Evolutionary conservation across 2,113 vertebrate genomes (phyloP).

Genomic region (Pelmatolapia mariae): DNA sequence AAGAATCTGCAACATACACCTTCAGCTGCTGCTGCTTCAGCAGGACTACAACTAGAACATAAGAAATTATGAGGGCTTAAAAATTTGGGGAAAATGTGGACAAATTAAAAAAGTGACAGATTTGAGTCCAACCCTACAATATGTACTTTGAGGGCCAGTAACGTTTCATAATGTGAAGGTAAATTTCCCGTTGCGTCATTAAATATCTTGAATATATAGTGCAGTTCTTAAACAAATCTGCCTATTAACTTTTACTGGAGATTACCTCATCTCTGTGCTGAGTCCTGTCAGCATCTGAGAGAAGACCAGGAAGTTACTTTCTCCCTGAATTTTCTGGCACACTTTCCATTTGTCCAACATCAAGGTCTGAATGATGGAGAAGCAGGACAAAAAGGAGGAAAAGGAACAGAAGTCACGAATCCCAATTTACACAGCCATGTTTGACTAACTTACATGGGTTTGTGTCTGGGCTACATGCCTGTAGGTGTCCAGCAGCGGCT

Average conservation of each 20-base stretch:
- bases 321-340: slow-evolving; percentile 71
- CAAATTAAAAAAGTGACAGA: background rate
- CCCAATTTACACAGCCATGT: background rate
- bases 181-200: background rate
- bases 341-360: slow-evolving; percentile 84
- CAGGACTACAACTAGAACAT: background rate
- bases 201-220: background rate
- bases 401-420: background rate
- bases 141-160: background rate
- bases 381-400: background rate
- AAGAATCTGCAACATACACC: background rate
- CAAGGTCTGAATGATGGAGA: slow-evolving; percentile 80
- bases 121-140: background rate
- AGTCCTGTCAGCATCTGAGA: slow-evolving; percentile 87
- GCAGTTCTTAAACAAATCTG: background rate
- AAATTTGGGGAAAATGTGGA: background rate
- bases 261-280: slow-evolving; percentile 79
- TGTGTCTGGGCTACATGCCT: slow-evolving; percentile 67
- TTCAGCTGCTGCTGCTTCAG: background rate
- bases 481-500: slow-evolving; percentile 82
- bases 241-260: background rate
- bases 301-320: slow-evolving; percentile 88
- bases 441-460: background rate
- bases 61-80: background rate
- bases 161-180: background rate